These are phyloP conservation scores for Tyrannus savana DNA, from an alignment of 2,113 vertebrate species.

Conservation along the genomic window DNA sequence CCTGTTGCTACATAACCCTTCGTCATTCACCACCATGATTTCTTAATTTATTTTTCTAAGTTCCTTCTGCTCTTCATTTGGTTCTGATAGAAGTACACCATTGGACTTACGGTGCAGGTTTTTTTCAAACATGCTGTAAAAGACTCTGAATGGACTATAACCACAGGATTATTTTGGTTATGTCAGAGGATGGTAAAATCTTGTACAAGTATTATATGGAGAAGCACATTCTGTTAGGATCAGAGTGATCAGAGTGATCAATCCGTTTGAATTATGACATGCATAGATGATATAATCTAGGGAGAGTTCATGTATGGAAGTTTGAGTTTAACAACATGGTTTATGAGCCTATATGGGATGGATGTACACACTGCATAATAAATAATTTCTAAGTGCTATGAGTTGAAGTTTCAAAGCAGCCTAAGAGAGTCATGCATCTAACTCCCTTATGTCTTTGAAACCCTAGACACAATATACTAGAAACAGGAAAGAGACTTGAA, in stretches of 20 bases:
- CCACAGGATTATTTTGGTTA: neutral
- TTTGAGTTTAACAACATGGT: neutral
- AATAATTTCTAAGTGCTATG: neutral
- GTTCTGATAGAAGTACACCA: neutral
- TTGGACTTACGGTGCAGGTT: neutral
- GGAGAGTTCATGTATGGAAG: neutral
- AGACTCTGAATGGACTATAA: neutral
- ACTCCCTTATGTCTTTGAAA: slow-evolving; percentile 29
- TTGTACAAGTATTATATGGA: neutral
- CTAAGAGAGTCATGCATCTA: slow-evolving; percentile 31
- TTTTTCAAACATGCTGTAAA: neutral
- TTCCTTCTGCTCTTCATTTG: neutral
- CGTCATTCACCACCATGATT: neutral
- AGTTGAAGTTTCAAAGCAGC: slow-evolving; percentile 21
- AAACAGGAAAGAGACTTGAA: slow-evolving; percentile 16
- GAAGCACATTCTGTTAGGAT: neutral
- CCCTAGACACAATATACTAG: neutral
- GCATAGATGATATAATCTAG: neutral
- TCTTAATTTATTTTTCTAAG: neutral
- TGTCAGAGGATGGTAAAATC: neutral
- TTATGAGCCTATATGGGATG: neutral
- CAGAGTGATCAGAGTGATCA: neutral
- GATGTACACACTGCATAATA: neutral
- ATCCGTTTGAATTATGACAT: neutral
- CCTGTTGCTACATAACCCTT: neutral